Evolutionary conservation across 1,140 invertebrate species (phyloP), one percentile per base, ranked within the genome.

Genomic region (Matsumurasca onukii): DNA sequence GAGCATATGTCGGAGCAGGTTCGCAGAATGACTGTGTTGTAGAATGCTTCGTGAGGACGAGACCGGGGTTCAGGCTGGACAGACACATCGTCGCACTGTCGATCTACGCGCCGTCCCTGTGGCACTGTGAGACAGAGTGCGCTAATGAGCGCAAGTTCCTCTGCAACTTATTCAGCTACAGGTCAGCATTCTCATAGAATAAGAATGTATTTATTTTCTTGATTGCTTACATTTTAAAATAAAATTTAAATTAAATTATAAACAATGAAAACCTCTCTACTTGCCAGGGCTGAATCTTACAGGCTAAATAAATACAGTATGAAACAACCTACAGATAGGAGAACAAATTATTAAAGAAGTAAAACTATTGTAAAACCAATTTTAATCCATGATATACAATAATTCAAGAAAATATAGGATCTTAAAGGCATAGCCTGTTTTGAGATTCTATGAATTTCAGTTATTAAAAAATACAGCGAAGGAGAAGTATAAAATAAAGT

Each of bases 91-190:
- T 91, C 0, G 82, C 86, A 57, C 84, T 88, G 57, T 86, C 88
- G 0, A 82, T 85, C 27, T 77, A 84, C 2, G 87, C 88, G 0
- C 82, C 85, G 1, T 86, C 85, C 29, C 81, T 92, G 13, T 86
- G 89, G 20, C 88, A 90, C 29, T 93, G 91, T 77, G 90, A 92
- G 74, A 79, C 83, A 0, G 80, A 89, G 20, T 93, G 91, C 75
- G 86, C 86, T 31, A 82, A 82, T n/a, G 89, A 91, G 76, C 83
- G 81, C 30, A 83, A 85, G 45, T 91, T 91, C 72, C 78, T 80
- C 68, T 93, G 91, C 73, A 83, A 86, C 57, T 89, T 89, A 0
- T 92, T 90, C 73, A 90, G 89, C 71, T 93, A 86, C 74, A 85
- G 89, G 84, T 91, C 5, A n/a, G n/a, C n/a, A n/a, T n/a, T n/a